These are phyloP conservation scores for Apostichopus leukothele DNA, from an alignment of 53 echinoderm and acorn worm species.

Conservation along the genomic window DNA sequence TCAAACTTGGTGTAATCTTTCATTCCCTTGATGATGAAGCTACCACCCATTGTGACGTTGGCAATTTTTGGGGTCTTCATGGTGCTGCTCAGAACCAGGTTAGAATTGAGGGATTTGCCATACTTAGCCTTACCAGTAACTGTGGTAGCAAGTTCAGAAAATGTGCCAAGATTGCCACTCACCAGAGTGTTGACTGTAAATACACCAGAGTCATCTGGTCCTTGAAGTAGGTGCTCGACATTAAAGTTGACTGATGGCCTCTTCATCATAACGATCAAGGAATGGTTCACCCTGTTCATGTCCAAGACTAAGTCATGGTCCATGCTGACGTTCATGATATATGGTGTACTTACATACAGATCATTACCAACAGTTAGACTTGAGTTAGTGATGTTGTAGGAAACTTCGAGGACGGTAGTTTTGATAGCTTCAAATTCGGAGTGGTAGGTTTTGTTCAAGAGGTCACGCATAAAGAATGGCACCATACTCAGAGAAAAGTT, in stretches of 20 bases:
- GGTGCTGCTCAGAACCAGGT: slow-evolving; percentile 1
- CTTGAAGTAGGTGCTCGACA: neutral
- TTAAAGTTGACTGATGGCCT: slow-evolving; percentile 17
- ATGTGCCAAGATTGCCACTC: neutral
- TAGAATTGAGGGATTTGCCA: slow-evolving; percentile 25
- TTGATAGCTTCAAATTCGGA: slow-evolving; percentile 53
- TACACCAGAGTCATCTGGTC: slow-evolving; percentile 12
- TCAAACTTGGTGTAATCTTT: slow-evolving; percentile 58
- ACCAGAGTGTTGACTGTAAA: slow-evolving; percentile 9
- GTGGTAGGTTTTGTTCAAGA: slow-evolving; percentile 58
- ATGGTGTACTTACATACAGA: slow-evolving; percentile 58
- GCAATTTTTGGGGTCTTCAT: slow-evolving; percentile 41
- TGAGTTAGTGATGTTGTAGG: slow-evolving; percentile 58
- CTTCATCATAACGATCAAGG: slow-evolving; percentile 47
- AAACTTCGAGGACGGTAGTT: slow-evolving; percentile 52
- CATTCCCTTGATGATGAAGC: slow-evolving; percentile 67
- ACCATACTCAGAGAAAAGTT: slow-evolving; percentile 51
- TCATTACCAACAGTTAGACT: slow-evolving; percentile 60
- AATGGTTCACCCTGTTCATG: slow-evolving; percentile 54
- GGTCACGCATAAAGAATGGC: slow-evolving; percentile 55
- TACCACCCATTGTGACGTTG: slow-evolving; percentile 66
- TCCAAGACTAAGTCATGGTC: slow-evolving; percentile 64
- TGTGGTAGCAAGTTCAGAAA: slow-evolving; percentile 1
- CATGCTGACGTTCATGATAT: slow-evolving; percentile 60
- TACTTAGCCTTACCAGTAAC: slow-evolving; percentile 35